Base-by-base conservation (phyloP, 2,113 vertebrate species). In the Tyto alba region DNA sequence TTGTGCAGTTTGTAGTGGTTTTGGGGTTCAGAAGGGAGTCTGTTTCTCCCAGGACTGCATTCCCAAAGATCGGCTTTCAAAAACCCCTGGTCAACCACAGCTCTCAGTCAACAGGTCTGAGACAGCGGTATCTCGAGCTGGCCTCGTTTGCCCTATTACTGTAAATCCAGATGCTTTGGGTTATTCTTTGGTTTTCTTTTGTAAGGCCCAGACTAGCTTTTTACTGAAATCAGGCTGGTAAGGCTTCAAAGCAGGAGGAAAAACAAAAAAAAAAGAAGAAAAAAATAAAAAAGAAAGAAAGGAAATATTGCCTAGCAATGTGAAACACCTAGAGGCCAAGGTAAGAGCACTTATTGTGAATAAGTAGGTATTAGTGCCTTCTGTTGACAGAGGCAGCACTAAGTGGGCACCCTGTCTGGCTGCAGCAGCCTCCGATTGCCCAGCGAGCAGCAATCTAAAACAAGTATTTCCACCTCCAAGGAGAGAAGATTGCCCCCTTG, bases 321-420 rank as follows among this genome's bases (percentile, higher is more conserved):
- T 56, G 69, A 45, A 92, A 34, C 18, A 56, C 36, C 18, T 56
- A 63, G 47, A 48, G 56, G 53, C 26, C 0, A 8, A n/a, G 50
- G 47, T 86, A 84, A 78, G 89, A 95, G 89, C 69, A 72, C 91
- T 78, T 68, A 43, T 48, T 87, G 79, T 53, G 75, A 79, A 5
- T 57, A 45, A 86, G 79, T 59, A 86, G 86, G 36, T 82, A 59
- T 85, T 47, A 82, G 77, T 72, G 81, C 74, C 60, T 87, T 85
- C 45, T 95, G 84, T 87, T 95, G 91, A 86, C 91, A 95, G 77
- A 92, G 73, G 59, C 73, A 89, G 38, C 76, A 10, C 73, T 81
- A 67, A 78, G 84, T 25, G 69, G 80, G 60, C 45, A 59, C n/a
- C 72, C 76, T 53, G 23, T 48, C 40, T 36, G 47, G 9, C 84